Evolutionary conservation across 2,888 invertebrate genomes (phyloP).

Genomic region (Leptodirus hochenwartii): DNA sequence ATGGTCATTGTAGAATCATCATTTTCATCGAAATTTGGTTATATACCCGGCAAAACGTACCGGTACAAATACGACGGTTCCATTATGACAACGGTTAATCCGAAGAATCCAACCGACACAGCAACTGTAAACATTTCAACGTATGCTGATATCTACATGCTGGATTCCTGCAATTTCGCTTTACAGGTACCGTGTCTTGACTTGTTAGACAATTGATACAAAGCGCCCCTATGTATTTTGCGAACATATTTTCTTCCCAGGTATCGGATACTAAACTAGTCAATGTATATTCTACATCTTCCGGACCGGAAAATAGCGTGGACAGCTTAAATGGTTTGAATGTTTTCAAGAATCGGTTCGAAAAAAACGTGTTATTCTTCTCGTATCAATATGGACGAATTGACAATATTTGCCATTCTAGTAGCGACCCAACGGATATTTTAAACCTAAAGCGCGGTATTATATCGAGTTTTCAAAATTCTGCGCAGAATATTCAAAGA

Average conservation of each 20-base stretch:
- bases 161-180: slow-evolving; percentile 13
- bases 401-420: slow-evolving; percentile 13
- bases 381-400: slow-evolving; percentile 15
- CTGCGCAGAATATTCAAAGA: slow-evolving; percentile 10
- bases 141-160: slow-evolving; percentile 9
- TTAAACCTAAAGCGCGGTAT: slow-evolving; percentile 14
- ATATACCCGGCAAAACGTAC: slow-evolving; percentile 12
- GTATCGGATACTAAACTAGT: too few relatives aligned
- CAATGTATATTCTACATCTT: too few relatives aligned
- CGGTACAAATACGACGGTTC: slow-evolving; percentile 12
- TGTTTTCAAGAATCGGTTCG: slow-evolving; percentile 7
- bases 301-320: too few relatives aligned
- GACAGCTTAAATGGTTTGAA: background rate
- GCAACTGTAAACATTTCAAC: slow-evolving; percentile 10
- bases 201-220: too few relatives aligned
- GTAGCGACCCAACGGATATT: slow-evolving; percentile 10
- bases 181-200: slow-evolving; percentile 12
- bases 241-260: too few relatives aligned
- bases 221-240: too few relatives aligned
- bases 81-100: slow-evolving; percentile 10
- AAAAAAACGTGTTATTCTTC: slow-evolving; percentile 11
- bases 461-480: slow-evolving; percentile 15
- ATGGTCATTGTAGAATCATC: too few relatives aligned
- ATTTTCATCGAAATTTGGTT: slow-evolving; percentile 14
- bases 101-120: slow-evolving; percentile 7